A percentile compares a stretch with the other conserved stretches of the same genome.
These are phyloP conservation scores for Chirona hameri DNA, from an alignment of 2,888 invertebrate species.

Conservation along the genomic window DNA sequence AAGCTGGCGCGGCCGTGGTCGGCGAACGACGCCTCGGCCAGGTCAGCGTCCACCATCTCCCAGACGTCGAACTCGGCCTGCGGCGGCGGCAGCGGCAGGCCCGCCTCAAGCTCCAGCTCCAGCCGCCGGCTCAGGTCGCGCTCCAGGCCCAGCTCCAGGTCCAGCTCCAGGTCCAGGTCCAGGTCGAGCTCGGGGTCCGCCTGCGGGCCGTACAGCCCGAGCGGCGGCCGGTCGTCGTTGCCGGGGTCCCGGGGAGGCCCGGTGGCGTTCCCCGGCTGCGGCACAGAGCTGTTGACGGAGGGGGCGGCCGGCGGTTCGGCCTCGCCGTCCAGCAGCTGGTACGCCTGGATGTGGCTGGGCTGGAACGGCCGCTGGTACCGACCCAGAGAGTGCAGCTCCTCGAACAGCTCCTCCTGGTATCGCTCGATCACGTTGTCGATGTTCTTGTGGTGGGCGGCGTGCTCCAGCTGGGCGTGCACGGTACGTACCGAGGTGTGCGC, in stretches of 20 bases:
- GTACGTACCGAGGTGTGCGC: slow-evolving; percentile 40
- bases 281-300: neutral
- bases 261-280: neutral
- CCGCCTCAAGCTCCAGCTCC: neutral
- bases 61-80: slow-evolving; percentile 3
- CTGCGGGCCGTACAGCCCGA: too few species aligned
- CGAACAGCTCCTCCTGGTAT: slow-evolving; percentile 68
- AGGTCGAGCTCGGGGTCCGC: neutral
- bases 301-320: slow-evolving; percentile 6
- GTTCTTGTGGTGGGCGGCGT: slow-evolving; percentile 64
- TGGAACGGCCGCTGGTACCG: slow-evolving; percentile 55
- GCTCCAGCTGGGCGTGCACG: slow-evolving; percentile 36
- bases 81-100: neutral
- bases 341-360: slow-evolving; percentile 48
- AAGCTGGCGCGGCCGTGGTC: neutral
- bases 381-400: slow-evolving; percentile 67
- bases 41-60: slow-evolving; percentile 23
- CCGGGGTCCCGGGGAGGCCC: neutral
- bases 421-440: slow-evolving; percentile 65
- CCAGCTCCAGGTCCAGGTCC: neutral
- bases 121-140: neutral
- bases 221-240: neutral
- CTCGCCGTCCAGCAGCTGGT: slow-evolving; percentile 58
- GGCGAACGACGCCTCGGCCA: neutral
- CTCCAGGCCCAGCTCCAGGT: neutral